Evolutionary conservation across 2,113 vertebrate genomes (phyloP), one percentile per base, ranked within the genome.

Genomic region (Gobiocypris rarus): DNA sequence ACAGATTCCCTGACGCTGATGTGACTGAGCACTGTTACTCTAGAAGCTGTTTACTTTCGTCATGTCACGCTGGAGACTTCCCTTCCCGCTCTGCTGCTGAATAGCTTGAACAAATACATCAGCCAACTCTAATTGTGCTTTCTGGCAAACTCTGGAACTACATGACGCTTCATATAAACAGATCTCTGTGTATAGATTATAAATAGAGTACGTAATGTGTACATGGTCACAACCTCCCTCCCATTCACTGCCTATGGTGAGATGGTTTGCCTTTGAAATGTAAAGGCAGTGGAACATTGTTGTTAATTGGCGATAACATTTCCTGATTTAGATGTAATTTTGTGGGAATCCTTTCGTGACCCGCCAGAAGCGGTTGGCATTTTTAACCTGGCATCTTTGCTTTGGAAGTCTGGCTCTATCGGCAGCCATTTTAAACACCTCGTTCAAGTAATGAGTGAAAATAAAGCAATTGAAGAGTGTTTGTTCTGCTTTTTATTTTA

Each of bases 21-120:
- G 73, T 3, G 1, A 1, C 43, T 38, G 41, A 87, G 31, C 31
- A 2, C 31, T 87, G 88, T 81, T 91, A 88, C 91, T 90, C 84
- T 91, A 84, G 89, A 90, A 91, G 87, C 90, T 92, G 92, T 91
- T 92, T 91, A 84, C 91, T 88, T 85, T 92, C 4, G 34, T 89
- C 85, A 45, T 83, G 88, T 74, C 85, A 88, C 87, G 89, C 89
- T 86, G 89, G 89, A 74, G 75, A 76, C 84, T 88, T 89, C 75
- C 88, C 86, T 88, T 84, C 67, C 22, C 82, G 45, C 81, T 69
- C 71, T 83, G 83, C 79, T 88, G 89, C 86, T 87, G 88, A 87
- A 90, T 90, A 34, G 89, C 89, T 91, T 89, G 83, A 88, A 87
- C 90, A 93, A 88, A 89, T 90, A 89, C 84, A 80, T 65, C 45